Conservation (phyloP, 2,888 invertebrate species). For the Nemoura dubitans region DNA sequence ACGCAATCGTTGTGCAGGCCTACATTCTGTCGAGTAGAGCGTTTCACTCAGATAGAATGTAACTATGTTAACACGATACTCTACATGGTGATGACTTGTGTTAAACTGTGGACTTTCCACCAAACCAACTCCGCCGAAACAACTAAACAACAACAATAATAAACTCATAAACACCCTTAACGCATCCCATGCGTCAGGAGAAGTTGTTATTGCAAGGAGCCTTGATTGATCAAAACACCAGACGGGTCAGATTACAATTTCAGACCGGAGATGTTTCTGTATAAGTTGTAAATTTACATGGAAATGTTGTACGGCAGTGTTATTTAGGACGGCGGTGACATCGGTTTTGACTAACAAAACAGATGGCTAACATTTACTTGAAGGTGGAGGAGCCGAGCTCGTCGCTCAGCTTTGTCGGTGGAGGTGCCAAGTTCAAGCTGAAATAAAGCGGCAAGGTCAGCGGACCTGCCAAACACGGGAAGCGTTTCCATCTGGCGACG, state of each 20-base stretch:
- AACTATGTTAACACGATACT: slow-evolving; percentile 12
- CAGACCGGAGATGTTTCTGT: background rate
- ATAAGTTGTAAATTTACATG: background rate
- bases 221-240: background rate
- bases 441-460: background rate
- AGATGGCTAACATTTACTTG: background rate
- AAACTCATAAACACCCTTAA: slow-evolving; percentile 7
- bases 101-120: background rate
- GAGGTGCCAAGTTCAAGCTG: background rate
- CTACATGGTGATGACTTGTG: background rate
- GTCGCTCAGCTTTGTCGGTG: background rate
- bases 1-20: background rate
- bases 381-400: background rate
- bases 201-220: background rate
- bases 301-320: background rate
- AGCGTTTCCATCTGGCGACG: background rate
- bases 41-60: background rate
- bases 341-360: background rate
- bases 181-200: background rate
- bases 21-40: background rate
- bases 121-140: background rate
- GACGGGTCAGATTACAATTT: background rate
- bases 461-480: background rate
- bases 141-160: slow-evolving; percentile 5
- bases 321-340: background rate